Percentiles rank a stretch among this genome's conserved stretches.
Evolutionary conservation across 2,888 invertebrate genomes (phyloP).

Genomic region (Campopleginae sp.): DNA sequence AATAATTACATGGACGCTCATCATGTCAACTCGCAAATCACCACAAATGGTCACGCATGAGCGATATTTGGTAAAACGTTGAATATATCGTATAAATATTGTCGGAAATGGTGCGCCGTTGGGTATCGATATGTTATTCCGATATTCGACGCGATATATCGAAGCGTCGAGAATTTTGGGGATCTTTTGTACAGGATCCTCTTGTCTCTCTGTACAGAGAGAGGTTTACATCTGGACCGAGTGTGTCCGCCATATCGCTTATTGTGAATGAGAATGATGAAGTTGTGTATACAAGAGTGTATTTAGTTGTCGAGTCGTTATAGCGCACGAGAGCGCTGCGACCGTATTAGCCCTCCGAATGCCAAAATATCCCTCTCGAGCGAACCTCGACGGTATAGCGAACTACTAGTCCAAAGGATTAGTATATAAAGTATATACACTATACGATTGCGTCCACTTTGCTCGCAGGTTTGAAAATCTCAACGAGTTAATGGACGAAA

Average conservation of each 20-base stretch:
- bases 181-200: too few relatives aligned
- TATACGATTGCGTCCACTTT: not conserved
- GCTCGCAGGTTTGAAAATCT: not conserved
- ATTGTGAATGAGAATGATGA: too few relatives aligned
- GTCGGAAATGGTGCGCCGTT: too few relatives aligned
- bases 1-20: too few relatives aligned
- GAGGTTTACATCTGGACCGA: too few relatives aligned
- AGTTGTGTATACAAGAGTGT: too few relatives aligned
- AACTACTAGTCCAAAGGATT: not conserved
- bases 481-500: slow-evolving; percentile 2
- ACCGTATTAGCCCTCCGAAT: not conserved
- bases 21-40: too few relatives aligned
- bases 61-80: too few relatives aligned
- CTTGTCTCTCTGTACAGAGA: too few relatives aligned
- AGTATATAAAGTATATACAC: not conserved
- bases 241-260: too few relatives aligned
- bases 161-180: not conserved
- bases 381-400: not conserved
- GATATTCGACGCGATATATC: not conserved
- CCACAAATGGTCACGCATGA: too few relatives aligned
- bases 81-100: too few relatives aligned
- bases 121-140: not conserved
- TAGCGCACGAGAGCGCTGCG: not conserved
- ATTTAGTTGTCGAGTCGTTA: not conserved
- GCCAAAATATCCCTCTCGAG: not conserved